phyloP scores from a whole-genome alignment of 2,797 vertebrate species.

The Petrocephalus sullivani region DNA sequence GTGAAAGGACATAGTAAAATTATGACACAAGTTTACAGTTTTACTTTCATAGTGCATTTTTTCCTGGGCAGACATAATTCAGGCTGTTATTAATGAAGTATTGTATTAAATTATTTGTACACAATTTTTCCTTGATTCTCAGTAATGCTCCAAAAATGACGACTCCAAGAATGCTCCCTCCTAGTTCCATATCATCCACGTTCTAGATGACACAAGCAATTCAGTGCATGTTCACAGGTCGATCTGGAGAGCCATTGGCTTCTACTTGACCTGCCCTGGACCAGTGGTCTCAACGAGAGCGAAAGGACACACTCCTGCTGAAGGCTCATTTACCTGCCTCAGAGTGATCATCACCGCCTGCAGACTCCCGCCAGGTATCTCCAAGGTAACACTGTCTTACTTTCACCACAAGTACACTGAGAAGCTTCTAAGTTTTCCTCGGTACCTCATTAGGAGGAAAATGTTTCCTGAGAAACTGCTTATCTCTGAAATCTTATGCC shows the following conservation, averaged over 20 bases:
- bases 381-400: not conserved
- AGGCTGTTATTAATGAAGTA: not conserved
- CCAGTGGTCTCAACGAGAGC: not conserved
- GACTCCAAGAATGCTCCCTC: not conserved
- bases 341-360: not conserved
- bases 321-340: not conserved
- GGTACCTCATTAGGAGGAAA: not conserved
- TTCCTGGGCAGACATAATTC: not conserved
- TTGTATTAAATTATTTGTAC: not conserved
- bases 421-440: not conserved
- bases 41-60: not conserved
- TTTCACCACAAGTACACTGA: not conserved
- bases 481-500: conserved; percentile 4
- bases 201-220: not conserved
- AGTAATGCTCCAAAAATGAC: not conserved
- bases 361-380: not conserved
- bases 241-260: not conserved
- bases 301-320: not conserved
- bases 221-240: not conserved
- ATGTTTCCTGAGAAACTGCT: not conserved
- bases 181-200: not conserved
- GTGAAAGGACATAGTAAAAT: not conserved
- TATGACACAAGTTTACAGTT: not conserved
- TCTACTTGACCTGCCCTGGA: not conserved
- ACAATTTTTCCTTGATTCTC: not conserved